Base-by-base conservation (phyloP, 2,888 invertebrate genomes). In the Polyommatus icarus region DNA sequence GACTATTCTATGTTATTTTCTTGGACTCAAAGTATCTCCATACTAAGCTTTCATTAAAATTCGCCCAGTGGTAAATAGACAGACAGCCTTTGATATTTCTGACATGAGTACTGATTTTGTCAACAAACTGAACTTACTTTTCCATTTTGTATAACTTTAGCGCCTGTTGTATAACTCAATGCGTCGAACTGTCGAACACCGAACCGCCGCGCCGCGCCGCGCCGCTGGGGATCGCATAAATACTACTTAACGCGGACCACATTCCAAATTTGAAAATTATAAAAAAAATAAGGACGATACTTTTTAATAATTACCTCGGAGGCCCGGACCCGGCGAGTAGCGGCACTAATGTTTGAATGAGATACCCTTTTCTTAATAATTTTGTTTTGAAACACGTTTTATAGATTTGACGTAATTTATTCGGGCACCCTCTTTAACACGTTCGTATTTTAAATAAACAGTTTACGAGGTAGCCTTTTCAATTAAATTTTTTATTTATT, bases 331-430 rank as follows among this genome's bases (percentile, higher is more conserved):
- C 88, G 88, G 85, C 88, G 92, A 93, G 91, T 89, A 90, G 92
- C 93, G 89, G 88, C 85, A 88, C 93, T 92, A 94, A 94, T 93
- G 88, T 88, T 87, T 92, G 89, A 93, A 94, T 91, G 89, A 87
- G 87, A 85, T 85, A 85, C 84, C 87, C 88, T 89, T 88, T 88
- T 86, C 87, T 84, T 87, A 90, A 92, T 93, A 91, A 92, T 90
- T 91, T 89, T 91, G 88, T 92, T 92, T 91, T 89, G 90, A 88
- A 89, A 90, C 87, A 88, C 84, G 86, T 88, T 88, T 90, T 92
- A 91, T 92, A 92, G 90, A 89, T 89, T 89, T 87, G 88, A 90
- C 86, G 84, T 92, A 88, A 92, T 91, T 92, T 92, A 93, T 92
- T 87, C 84, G 85, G 84, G 85, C 84, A 86, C 86, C 87, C 88